Conservation (phyloP, 2,888 invertebrate genomes). For the Andrena bicolor region DNA sequence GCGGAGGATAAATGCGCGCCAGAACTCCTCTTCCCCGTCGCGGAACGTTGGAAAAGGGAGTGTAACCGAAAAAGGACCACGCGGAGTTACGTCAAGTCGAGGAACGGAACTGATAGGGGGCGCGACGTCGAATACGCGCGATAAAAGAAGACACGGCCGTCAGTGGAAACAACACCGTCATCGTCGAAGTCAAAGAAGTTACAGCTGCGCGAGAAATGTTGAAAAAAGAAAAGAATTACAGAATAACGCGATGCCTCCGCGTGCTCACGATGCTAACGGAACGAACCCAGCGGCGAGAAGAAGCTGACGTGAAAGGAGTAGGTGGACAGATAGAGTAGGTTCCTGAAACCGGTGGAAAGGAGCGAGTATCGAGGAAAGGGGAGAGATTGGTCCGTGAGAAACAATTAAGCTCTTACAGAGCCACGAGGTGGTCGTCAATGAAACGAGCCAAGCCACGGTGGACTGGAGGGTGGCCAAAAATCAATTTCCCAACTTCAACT, state of each 20-base stretch:
- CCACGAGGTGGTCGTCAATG: constrained; percentile 71
- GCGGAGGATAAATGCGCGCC: constrained; percentile 29
- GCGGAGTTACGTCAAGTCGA: constrained; percentile 52
- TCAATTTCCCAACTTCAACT: too few species aligned
- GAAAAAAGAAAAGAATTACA: constrained; percentile 3
- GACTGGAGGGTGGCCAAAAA: too few species aligned
- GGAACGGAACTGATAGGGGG: constrained; percentile 61
- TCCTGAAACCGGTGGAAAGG: neutral
- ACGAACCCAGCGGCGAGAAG: neutral
- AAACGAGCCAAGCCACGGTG: constrained; percentile 25
- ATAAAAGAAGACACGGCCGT: constrained; percentile 59
- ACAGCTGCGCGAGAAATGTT: constrained; percentile 61
- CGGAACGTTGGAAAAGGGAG: constrained; percentile 33
- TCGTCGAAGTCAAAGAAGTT: constrained; percentile 64
- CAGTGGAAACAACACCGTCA: constrained; percentile 68
- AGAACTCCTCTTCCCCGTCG: constrained; percentile 34
- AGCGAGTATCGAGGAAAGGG: neutral
- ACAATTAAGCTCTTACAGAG: constrained; percentile 83
- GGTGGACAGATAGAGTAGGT: constrained; percentile 9
- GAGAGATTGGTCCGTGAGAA: constrained; percentile 80
- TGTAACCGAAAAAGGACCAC: constrained; percentile 56
- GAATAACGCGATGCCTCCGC: constrained; percentile 43
- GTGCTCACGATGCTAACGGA: constrained; percentile 38
- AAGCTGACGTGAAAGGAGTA: constrained; percentile 32
- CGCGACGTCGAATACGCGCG: constrained; percentile 56